Conservation (phyloP, 2,888 invertebrate species). For the Trichopria drosophilae region DNA sequence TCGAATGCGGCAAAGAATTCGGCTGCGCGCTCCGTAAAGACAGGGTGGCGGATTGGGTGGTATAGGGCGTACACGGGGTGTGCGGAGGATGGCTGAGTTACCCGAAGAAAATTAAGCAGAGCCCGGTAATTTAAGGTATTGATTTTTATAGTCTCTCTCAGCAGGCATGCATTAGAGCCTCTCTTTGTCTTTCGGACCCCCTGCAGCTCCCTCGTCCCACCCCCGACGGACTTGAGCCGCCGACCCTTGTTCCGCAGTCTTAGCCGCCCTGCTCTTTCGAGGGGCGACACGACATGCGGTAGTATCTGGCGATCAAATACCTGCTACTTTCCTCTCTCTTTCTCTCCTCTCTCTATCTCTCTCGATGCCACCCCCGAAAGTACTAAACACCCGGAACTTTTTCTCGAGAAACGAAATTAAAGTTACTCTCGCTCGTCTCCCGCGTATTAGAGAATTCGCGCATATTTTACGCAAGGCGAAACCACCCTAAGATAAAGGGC, state of each 20-base stretch:
- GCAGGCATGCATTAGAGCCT: conserved; percentile 55
- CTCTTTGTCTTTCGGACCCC: conserved; percentile 43
- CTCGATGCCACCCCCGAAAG: conserved; percentile 14
- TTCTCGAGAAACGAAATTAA: conserved; percentile 27
- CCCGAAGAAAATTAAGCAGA: conserved; percentile 58
- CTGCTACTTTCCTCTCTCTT: conserved; percentile 18
- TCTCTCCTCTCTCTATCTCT: conserved; percentile 10
- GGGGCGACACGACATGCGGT: conserved; percentile 52
- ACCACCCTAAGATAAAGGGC: too few relatives aligned
- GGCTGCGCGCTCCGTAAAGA: too few relatives aligned
- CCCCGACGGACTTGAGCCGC: too few relatives aligned
- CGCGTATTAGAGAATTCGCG: conserved; percentile 28
- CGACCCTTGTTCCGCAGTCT: conserved; percentile 39
- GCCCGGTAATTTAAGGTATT: conserved; percentile 60
- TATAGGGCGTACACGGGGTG: too few relatives aligned
- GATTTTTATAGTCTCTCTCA: conserved; percentile 58
- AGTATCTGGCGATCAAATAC: conserved; percentile 53
- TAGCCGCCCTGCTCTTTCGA: conserved; percentile 40
- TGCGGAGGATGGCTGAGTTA: too few relatives aligned
- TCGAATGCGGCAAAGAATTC: conserved; percentile 14
- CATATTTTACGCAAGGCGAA: conserved; percentile 26
- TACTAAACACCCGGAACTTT: conserved; percentile 19
- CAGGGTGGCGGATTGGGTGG: too few relatives aligned
- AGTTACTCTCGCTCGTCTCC: conserved; percentile 33
- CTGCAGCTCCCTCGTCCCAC: too few relatives aligned